phyloP scores from a whole-genome alignment of 2,113 vertebrate species.

The Coryphaenoides rupestris region DNA sequence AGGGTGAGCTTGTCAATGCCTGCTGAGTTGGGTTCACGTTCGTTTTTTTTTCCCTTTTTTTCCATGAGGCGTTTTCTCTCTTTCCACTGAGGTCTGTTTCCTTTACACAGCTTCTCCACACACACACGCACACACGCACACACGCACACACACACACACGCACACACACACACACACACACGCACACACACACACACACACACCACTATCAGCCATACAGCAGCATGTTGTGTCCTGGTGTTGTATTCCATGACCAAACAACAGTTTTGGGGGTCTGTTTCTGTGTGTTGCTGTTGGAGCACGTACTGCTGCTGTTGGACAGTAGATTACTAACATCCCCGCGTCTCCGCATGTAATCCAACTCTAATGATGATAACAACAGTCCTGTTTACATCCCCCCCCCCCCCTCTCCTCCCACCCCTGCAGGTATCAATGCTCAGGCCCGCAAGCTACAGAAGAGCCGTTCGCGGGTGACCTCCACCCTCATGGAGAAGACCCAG shows the following conservation, averaged over 20 bases:
- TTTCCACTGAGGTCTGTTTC: conserved; percentile 63
- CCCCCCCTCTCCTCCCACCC: too few relatives aligned
- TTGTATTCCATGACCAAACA: too few relatives aligned
- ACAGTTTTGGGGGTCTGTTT: too few relatives aligned
- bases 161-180: conserved; percentile 1
- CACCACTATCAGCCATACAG: too few relatives aligned
- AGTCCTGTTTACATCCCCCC: too few relatives aligned
- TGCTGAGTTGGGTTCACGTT: conserved; percentile 25
- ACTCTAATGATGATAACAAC: too few relatives aligned
- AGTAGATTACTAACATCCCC: too few relatives aligned
- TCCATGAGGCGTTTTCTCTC: conserved; percentile 49
- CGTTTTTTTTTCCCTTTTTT: conserved; percentile 23
- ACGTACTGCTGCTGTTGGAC: too few relatives aligned
- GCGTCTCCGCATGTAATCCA: too few relatives aligned
- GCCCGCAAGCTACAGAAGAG: conserved; percentile 80
- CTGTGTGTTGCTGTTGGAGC: too few relatives aligned
- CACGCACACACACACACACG: conserved; percentile 22
- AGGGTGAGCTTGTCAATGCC: conserved; percentile 45
- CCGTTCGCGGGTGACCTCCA: conserved; percentile 72
- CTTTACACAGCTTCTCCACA: conserved; percentile 38
- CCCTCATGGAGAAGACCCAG: conserved; percentile 47
- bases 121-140: conserved; percentile 54
- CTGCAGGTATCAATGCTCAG: conserved; percentile 79
- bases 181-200: conserved; percentile 5
- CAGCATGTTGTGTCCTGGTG: too few relatives aligned